Evolutionary conservation across 2,888 invertebrate genomes (phyloP).

Genomic region (Coleophora deauratella): DNA sequence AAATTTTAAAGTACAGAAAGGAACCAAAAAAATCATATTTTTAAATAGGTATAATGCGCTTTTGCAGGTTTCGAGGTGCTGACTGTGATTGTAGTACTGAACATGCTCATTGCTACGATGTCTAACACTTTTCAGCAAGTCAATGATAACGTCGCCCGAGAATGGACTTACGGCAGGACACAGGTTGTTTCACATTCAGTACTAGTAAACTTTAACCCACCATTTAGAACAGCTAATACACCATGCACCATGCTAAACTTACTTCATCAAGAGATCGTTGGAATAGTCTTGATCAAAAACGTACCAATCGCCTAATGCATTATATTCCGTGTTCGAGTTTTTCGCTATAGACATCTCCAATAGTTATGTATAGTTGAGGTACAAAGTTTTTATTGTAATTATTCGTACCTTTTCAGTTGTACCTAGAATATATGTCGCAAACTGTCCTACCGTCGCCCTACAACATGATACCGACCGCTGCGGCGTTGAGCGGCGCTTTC

Average conservation of each 20-base stretch:
- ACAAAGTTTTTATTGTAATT: too few relatives aligned
- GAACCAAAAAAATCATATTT: too few relatives aligned
- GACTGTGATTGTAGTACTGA: conserved; percentile 81
- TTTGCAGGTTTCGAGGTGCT: conserved; percentile 77
- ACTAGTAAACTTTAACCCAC: too few relatives aligned
- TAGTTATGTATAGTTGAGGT: too few relatives aligned
- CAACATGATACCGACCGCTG: conserved; percentile 78
- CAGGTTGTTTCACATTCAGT: conserved; percentile 44
- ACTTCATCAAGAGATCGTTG: too few relatives aligned
- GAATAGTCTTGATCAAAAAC: too few relatives aligned
- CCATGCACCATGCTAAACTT: too few relatives aligned
- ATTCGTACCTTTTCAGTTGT: conserved; percentile 54
- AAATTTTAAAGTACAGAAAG: too few relatives aligned
- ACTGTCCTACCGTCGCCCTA: conserved; percentile 81
- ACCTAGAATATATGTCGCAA: conserved; percentile 81
- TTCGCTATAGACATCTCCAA: too few relatives aligned
- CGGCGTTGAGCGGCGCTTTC: conserved; percentile 55
- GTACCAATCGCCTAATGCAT: too few relatives aligned
- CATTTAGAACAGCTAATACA: too few relatives aligned
- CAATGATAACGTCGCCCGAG: conserved; percentile 78
- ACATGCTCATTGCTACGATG: conserved; percentile 88
- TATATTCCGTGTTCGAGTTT: too few relatives aligned
- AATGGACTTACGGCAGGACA: conserved; percentile 85
- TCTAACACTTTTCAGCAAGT: conserved; percentile 83
- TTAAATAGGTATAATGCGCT: neutral